Conservation (phyloP, 1,140 invertebrate genomes). For the Trachymyrmex septentrionalis region DNA sequence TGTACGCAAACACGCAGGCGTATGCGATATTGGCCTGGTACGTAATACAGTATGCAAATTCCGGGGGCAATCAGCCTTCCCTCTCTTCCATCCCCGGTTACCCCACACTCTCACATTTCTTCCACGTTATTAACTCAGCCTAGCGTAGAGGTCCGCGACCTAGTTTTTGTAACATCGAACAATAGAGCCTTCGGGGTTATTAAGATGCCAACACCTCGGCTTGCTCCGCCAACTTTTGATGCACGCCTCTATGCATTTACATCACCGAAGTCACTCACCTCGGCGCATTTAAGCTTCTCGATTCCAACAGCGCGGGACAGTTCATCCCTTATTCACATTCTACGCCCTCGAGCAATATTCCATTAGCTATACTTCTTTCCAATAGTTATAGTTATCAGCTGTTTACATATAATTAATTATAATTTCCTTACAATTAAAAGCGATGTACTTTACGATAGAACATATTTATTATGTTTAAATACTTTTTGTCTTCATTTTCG, state of each 20-base stretch:
- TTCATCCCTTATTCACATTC: background rate
- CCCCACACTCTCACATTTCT: constrained; percentile 4
- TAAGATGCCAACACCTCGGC: constrained; percentile 62
- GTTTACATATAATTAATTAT: constrained; percentile 35
- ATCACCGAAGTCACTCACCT: constrained; percentile 53
- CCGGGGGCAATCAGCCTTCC: background rate
- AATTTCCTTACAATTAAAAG: background rate
- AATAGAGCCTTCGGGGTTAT: constrained; percentile 68
- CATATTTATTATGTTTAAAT: constrained; percentile 7
- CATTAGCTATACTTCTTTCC: background rate
- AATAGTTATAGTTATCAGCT: constrained; percentile 13
- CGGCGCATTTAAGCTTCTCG: constrained; percentile 70
- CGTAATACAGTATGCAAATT: constrained; percentile 71
- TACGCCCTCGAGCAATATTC: background rate
- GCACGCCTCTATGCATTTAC: background rate
- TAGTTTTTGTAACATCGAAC: constrained; percentile 71
- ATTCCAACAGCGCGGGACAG: constrained; percentile 51
- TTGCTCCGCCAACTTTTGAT: constrained; percentile 50
- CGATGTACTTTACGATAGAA: constrained; percentile 16
- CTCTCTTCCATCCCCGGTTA: background rate
- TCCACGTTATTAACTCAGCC: constrained; percentile 72
- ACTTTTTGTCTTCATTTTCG: constrained; percentile 9
- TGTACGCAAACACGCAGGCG: background rate
- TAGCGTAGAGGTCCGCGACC: constrained; percentile 70
- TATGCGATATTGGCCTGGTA: constrained; percentile 24